Evolutionary conservation across 2,888 invertebrate species (phyloP).

Genomic region (Lysandra bellargus): DNA sequence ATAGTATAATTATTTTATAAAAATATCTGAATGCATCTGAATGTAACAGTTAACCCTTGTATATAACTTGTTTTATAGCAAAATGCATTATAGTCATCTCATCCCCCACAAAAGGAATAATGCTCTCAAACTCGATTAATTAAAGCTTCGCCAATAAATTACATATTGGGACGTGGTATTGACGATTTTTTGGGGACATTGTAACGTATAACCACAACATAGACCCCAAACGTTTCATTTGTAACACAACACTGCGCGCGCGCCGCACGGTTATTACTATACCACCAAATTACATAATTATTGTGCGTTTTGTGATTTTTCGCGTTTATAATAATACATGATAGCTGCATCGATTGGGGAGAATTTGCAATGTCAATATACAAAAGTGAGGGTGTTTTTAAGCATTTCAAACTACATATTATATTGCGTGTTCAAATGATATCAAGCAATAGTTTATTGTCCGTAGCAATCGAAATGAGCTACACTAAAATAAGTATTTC

Average conservation of each 20-base stretch:
- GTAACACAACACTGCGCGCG: slow-evolving; percentile 56
- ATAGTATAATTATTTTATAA: no score
- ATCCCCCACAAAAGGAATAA: background rate
- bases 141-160: slow-evolving; percentile 44
- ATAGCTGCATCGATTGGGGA: slow-evolving; percentile 6
- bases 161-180: slow-evolving; percentile 41
- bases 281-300: slow-evolving; percentile 22
- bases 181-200: slow-evolving; percentile 41
- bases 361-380: background rate
- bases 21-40: no score
- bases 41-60: no score
- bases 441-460: background rate
- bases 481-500: slow-evolving; percentile 3
- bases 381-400: background rate
- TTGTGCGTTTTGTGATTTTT: slow-evolving; percentile 23
- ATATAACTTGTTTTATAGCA: no score
- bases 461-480: background rate
- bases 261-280: slow-evolving; percentile 39
- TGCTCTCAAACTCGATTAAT: slow-evolving; percentile 37
- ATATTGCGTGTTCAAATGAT: background rate
- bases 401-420: background rate
- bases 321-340: slow-evolving; percentile 21
- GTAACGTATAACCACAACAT: slow-evolving; percentile 75
- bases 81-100: background rate
- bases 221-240: slow-evolving; percentile 57